Conservation (phyloP, 1,140 invertebrate genomes). For the Phocides pigmalion region DNA sequence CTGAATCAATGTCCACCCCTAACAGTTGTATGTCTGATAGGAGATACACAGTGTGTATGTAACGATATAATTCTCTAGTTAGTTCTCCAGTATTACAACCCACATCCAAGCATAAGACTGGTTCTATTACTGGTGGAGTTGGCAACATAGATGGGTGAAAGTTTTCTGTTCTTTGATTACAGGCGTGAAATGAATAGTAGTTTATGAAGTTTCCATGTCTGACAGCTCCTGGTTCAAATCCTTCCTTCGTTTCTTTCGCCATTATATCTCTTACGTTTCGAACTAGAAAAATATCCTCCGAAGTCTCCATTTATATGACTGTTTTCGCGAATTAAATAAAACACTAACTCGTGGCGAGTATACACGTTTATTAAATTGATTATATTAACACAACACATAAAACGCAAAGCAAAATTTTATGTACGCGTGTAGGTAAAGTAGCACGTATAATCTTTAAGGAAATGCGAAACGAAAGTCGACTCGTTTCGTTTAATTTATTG, state of each 20-base stretch:
- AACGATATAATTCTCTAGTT: constrained; percentile 85
- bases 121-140: constrained; percentile 47
- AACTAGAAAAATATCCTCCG: neutral
- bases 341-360: too few relatives aligned
- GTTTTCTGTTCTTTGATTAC: constrained; percentile 86
- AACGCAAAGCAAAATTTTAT: too few relatives aligned
- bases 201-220: constrained; percentile 93
- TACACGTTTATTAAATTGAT: too few relatives aligned
- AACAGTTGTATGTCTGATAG: constrained; percentile 83
- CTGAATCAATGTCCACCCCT: constrained; percentile 90
- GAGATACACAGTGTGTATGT: constrained; percentile 77
- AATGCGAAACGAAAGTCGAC: too few relatives aligned
- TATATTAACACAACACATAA: too few relatives aligned
- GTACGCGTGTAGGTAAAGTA: too few relatives aligned
- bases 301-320: neutral
- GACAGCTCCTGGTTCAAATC: constrained; percentile 89
- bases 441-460: too few relatives aligned
- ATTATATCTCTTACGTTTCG: neutral
- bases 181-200: constrained; percentile 92
- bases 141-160: constrained; percentile 86
- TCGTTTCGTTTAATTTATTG: too few relatives aligned
- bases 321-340: too few relatives aligned
- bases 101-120: constrained; percentile 88
- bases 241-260: constrained; percentile 14
- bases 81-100: constrained; percentile 92